Base-by-base conservation (phyloP, 2,113 vertebrate species). In the Erpornis zantholeuca region DNA sequence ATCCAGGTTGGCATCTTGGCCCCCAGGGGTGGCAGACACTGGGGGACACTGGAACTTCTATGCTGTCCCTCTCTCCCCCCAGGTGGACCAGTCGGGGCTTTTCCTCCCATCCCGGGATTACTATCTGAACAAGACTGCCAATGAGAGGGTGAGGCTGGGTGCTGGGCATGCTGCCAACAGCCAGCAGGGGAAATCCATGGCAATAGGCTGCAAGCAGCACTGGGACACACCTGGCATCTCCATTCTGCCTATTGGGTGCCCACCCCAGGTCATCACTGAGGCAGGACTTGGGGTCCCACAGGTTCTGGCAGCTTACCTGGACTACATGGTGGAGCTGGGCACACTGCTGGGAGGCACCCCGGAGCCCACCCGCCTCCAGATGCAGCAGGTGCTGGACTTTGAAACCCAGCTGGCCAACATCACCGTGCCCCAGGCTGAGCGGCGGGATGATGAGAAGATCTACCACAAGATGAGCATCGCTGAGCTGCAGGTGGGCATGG, bases 311-410 rank as follows among this genome's bases (percentile, higher is more conserved):
- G 99, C 99, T 0, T 99, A 99, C 96, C 97, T 99, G 97, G 98
- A 99, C 79, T 99, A 99, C 97, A 99, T 99, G 99, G 99, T 99
- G 94, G 99, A 99, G 96, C 97, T 99, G 96, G 99, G 99, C 10
- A 80, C 97, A 11, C 98, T 99, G 90, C 97, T 99, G 82, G 99
- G 99, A 1, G 99, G 99, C 0, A 91, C 80, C 42, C 97, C 92
- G 0, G 97, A 96, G 75, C 97, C 98, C 77, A 99, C 98, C 0
- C 98, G 92, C 54, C 90, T 96, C 33, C 99, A 99, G 98, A 99
- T 99, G 99, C 98, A 97, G 97, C 99, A 99, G 95, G 99, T 99
- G 40, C 94, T 99, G 95, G 99, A 99, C 23, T 98, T 99, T 4
- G 99, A 99, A 97, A 99, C 97, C 0, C 97, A 98, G 12, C 97